Base-by-base conservation (phyloP, 2,113 vertebrate genomes). In the Strigops habroptila region DNA sequence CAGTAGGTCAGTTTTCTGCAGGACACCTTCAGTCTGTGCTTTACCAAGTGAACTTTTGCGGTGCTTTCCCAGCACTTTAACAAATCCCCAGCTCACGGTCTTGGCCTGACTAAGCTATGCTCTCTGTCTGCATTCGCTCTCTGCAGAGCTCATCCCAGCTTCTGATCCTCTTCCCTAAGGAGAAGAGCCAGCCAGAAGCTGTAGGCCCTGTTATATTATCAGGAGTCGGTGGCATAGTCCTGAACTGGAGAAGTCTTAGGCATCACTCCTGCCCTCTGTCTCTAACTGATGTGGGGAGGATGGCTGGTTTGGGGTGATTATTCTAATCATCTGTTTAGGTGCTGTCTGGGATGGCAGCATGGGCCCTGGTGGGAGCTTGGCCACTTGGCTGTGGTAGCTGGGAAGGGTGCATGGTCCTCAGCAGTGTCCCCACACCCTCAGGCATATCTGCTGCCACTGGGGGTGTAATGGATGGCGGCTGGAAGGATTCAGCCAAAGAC, bases 141-240 rank as follows among this genome's bases (percentile, higher is more conserved):
- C 39, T 21, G 18, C 18, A 7, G 62, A 23, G 43, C 62, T 43
- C 44, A 3, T 19, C 44, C 63, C 8, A 6, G 25, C 33, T 51
- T 57, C 48, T 0, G 0, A 3, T 41, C 7, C 6, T 14, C 39
- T 18, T 7, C 30, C 2, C 3, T 4, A 4, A 46, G 67, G 39
- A 18, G 14, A 18, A 27, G 19, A 35, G 39, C 12, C 48, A 30
- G 62, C 10, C 46, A 23, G n/a, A 18, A 46, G 33, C 37, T 14
- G n/a, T 10, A 5, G 46, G 3, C 33, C 3, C 55, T 14, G 9
- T 5, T 35, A 22, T 4, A 7, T 22, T 19, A 2, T 5, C 27
- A 12, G 37, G 31, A 18, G 46, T 28, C 3, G 3, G 22, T 15
- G 60, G 24, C 39, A 2, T 15, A 0, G 31, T 19, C 55, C 55